Base-by-base conservation (phyloP, 2,888 invertebrate genomes). In the Drosophila putrida region DNA sequence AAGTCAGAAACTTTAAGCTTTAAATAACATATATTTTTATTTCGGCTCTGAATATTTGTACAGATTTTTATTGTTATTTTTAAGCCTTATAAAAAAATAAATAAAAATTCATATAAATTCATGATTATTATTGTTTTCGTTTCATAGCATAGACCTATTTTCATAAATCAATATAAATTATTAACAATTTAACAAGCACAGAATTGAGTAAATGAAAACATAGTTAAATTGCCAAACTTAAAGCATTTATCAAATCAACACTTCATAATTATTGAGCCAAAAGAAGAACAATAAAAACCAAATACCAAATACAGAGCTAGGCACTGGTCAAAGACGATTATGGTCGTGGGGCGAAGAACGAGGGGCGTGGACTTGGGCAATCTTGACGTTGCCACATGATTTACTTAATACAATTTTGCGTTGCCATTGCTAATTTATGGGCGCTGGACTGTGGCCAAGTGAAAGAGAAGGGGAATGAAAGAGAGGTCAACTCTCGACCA, bases 361-460 rank as follows among this genome's bases (percentile, higher is more conserved):
- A 46, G n/a, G 38, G 51, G 44, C 47, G 53, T 54, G 35, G 53
- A 28, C 46, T 36, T 54, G 51, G 51, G 8, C 63, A 50, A 43
- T 44, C 53, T 46, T 36, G 66, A 53, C 66, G 57, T 61, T 75
- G 66, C 71, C 80, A 72, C 75, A 80, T 82, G 85, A 82, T 82
- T 82, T 84, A 82, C 80, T 75, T 70, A 78, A 82, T 82, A 80
- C 80, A 82, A 84, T 84, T 82, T 71, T 55, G 67, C 64, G 46
- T 62, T 62, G 71, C 60, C 69, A 80, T 73, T 78, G 74, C 78
- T 86, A 77, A 82, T 82, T 82, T 80, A 82, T 86, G 76, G 68
- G 50, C 65, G 71, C 58, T 54, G 63, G 31, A 25, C 50, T 36
- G 10, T 60, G 73, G 49, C 11, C 35, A 44, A 33, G 28, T 27